Evolutionary conservation across 2,113 vertebrate species (phyloP).

Genomic region (Arenaria interpres): DNA sequence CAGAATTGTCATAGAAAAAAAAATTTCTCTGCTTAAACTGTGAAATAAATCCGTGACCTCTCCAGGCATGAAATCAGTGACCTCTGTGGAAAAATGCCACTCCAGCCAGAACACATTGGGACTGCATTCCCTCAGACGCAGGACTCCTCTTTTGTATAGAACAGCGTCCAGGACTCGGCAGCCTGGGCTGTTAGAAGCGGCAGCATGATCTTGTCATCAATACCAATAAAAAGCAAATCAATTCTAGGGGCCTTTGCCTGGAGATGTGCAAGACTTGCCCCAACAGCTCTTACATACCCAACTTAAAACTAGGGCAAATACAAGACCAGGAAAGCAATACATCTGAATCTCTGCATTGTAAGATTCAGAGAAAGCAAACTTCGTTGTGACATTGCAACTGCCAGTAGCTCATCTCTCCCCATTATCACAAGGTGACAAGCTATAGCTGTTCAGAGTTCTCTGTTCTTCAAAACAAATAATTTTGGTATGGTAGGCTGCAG

Average conservation of each 20-base stretch:
- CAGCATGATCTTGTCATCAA: rapidly evolving
- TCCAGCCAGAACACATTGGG: neutral
- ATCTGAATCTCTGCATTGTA: rapidly evolving
- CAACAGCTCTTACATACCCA: neutral
- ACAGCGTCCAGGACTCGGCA: neutral
- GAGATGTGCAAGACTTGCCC: neutral
- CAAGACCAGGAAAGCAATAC: neutral
- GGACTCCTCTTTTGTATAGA: neutral
- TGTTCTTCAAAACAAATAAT: neutral
- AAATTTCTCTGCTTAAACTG: neutral
- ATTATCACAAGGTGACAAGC: neutral
- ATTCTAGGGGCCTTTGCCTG: neutral
- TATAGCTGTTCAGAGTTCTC: neutral
- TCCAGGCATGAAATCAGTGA: neutral
- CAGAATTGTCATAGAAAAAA: neutral
- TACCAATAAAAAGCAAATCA: neutral
- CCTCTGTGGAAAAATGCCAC: neutral
- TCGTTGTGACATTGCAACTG: neutral
- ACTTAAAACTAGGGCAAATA: neutral
- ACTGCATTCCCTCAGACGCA: rapidly evolving
- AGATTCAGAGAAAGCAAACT: neutral
- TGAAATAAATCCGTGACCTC: neutral
- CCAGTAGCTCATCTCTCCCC: neutral
- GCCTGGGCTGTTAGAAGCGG: neutral
- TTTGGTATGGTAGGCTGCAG: neutral